phyloP scores from a whole-genome alignment of 2,888 invertebrate genomes.

The Metopia argyrocephala region DNA sequence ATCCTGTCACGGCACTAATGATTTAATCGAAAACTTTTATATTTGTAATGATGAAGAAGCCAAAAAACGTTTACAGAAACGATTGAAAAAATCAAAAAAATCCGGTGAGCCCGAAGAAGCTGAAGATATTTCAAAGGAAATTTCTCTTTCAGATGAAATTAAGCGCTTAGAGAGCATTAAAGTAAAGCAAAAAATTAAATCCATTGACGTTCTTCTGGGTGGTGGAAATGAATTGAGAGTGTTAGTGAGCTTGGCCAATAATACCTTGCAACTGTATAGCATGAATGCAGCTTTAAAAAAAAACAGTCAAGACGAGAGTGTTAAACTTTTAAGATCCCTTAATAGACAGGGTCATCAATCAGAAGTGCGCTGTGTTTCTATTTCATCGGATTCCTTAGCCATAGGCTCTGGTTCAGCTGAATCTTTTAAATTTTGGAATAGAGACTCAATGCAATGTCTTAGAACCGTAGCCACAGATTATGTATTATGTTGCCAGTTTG shows the following conservation, averaged over 20 bases:
- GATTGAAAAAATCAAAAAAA: conserved; percentile 85
- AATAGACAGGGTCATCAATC: conserved; percentile 91
- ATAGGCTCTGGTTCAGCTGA: conserved; percentile 92
- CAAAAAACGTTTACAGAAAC: conserved; percentile 84
- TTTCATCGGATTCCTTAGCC: conserved; percentile 94
- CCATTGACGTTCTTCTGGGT: conserved; percentile 85
- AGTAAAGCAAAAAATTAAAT: conserved; percentile 84
- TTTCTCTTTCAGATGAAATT: conserved; percentile 87
- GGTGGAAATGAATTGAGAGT: conserved; percentile 85
- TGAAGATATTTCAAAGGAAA: conserved; percentile 73
- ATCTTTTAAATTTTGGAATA: conserved; percentile 95
- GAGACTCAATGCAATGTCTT: conserved; percentile 83
- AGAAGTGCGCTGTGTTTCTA: conserved; percentile 91
- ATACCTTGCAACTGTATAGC: conserved; percentile 85
- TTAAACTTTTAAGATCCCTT: conserved; percentile 82
- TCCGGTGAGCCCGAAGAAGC: conserved; percentile 73
- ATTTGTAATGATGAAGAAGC: conserved; percentile 89
- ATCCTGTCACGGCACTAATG: conserved; percentile 90
- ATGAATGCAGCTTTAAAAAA: conserved; percentile 78
- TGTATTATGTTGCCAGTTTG: conserved; percentile 86
- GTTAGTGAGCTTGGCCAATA: conserved; percentile 84
- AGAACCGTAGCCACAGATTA: conserved; percentile 84
- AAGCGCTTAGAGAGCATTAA: conserved; percentile 84
- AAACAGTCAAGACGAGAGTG: conserved; percentile 76
- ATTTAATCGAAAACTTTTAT: conserved; percentile 89